Evolutionary conservation across 2,888 invertebrate species (phyloP).

Genomic region (Lamellibrachia satsuma): DNA sequence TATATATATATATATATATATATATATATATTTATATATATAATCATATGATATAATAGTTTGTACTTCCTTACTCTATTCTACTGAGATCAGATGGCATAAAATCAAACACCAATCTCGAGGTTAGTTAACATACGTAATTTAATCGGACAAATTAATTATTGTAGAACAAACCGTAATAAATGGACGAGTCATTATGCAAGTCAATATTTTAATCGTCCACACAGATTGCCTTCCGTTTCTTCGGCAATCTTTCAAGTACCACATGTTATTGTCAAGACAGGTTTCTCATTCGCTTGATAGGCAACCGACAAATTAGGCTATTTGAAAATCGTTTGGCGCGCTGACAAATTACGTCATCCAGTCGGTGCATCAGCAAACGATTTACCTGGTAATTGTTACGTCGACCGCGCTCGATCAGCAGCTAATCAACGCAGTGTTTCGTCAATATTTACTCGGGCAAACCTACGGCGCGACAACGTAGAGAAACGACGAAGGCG

Average conservation of each 20-base stretch:
- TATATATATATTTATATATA: no score
- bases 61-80: no score
- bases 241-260: neutral
- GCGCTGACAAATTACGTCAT: neutral
- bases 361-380: neutral
- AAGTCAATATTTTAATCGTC: neutral
- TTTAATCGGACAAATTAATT: neutral
- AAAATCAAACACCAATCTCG: no score
- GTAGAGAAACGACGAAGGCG: neutral
- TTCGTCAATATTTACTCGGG: neutral
- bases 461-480: neutral
- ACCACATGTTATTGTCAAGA: neutral
- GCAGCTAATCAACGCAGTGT: neutral
- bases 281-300: neutral
- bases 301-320: conserved; percentile 1
- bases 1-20: no score
- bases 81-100: no score
- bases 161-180: neutral
- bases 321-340: conserved; percentile 2
- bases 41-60: no score
- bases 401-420: neutral
- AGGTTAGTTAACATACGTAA: neutral
- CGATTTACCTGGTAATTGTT: conserved; percentile 17
- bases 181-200: neutral
- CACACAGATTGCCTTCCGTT: neutral